phyloP scores from a whole-genome alignment of 2,797 vertebrate genomes.

The Xiphorhynchus erythropygius region DNA sequence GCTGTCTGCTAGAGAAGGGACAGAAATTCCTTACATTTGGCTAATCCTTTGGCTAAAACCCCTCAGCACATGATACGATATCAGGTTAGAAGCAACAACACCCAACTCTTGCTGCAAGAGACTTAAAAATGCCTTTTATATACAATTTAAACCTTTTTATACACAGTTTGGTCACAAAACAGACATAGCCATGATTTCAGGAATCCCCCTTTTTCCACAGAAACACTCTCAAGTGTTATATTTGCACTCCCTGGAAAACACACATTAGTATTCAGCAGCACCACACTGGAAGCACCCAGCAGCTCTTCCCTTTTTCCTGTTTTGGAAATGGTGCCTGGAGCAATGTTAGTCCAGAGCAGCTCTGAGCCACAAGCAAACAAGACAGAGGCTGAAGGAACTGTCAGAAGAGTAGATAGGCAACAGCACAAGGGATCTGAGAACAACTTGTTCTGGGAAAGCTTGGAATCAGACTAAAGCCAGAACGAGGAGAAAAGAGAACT shows the following conservation, averaged over 20 bases:
- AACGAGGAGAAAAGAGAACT: not conserved
- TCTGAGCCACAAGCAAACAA: not conserved
- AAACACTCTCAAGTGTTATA: not conserved
- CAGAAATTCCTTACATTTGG: not conserved
- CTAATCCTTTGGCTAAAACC: not conserved
- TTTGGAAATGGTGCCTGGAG: not conserved
- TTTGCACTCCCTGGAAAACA: not conserved
- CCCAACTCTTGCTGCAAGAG: not conserved
- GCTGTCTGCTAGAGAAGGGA: not conserved
- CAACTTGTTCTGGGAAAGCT: not conserved
- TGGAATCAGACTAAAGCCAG: not conserved
- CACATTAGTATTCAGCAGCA: slow-evolving; percentile 1
- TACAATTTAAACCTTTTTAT: not conserved
- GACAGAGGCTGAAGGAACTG: not conserved
- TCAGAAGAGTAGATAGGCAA: not conserved
- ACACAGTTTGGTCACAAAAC: not conserved
- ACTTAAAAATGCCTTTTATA: not conserved
- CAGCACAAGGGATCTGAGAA: not conserved
- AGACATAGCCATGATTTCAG: not conserved
- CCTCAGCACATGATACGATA: not conserved
- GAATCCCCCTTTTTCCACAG: not conserved
- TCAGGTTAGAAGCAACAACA: not conserved
- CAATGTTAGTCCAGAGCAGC: not conserved
- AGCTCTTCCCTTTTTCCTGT: not conserved
- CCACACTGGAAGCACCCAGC: not conserved